Evolutionary conservation across 2,888 invertebrate genomes (phyloP).

Genomic region (Drosophila borborema): DNA sequence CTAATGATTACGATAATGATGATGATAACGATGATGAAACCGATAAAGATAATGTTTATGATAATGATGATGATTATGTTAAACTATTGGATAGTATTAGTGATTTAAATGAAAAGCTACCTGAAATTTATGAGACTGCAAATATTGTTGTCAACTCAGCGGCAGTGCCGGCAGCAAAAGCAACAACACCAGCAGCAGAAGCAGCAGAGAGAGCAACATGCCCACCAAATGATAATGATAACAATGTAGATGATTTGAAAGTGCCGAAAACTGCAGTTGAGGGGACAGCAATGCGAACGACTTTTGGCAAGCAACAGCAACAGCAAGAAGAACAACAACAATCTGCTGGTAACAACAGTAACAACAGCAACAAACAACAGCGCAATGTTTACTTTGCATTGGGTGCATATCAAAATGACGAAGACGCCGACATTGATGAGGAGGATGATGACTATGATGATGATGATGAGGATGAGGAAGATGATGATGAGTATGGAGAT

Average conservation of each 20-base stretch:
- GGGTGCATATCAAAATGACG: constrained; percentile 74
- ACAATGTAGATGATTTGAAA: constrained; percentile 48
- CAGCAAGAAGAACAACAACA: constrained; percentile 48
- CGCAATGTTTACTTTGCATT: constrained; percentile 75
- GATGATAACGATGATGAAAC: constrained; percentile 28
- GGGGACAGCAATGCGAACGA: constrained; percentile 81
- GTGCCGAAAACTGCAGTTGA: constrained; percentile 59
- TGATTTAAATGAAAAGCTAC: constrained; percentile 85
- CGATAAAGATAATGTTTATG: constrained; percentile 42
- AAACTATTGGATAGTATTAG: constrained; percentile 84
- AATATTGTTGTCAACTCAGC: constrained; percentile 82
- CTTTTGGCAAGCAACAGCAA: constrained; percentile 72
- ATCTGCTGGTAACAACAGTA: constrained; percentile 15
- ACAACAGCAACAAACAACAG: constrained; percentile 54
- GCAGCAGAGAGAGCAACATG: constrained; percentile 56
- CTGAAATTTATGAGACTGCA: constrained; percentile 84
- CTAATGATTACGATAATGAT: constrained; percentile 32
- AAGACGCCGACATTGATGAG: constrained; percentile 67
- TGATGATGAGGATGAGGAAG: constrained; percentile 51
- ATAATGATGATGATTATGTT: constrained; percentile 54
- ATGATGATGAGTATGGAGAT: constrained; percentile 50
- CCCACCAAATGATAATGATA: constrained; percentile 77
- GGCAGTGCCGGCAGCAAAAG: constrained; percentile 62
- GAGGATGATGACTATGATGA: constrained; percentile 56
- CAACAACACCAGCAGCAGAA: constrained; percentile 36